These are phyloP conservation scores for Thoracochromis brauschi DNA, from an alignment of 2,113 vertebrate genomes.

Conservation along the genomic window DNA sequence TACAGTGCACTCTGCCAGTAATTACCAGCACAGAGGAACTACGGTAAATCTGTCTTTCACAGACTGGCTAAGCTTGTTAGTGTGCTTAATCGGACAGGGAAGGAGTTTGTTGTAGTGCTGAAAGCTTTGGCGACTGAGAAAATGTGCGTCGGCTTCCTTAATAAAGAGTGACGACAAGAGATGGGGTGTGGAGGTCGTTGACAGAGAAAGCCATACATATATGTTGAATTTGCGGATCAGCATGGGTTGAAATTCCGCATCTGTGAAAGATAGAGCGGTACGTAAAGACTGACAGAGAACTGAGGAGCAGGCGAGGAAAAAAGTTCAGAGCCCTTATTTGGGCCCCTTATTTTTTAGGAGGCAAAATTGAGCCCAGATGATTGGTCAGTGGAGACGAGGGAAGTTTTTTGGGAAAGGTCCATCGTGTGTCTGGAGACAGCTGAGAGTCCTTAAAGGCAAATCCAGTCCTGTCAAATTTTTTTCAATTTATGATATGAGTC, in stretches of 20 bases:
- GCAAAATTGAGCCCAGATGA: not conserved
- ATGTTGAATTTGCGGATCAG: conserved; percentile 10
- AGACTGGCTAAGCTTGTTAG: conserved; percentile 60
- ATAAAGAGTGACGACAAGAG: conserved; percentile 27
- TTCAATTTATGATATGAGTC: not conserved
- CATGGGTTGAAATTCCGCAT: conserved; percentile 28
- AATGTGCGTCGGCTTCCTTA: not conserved
- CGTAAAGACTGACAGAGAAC: not conserved
- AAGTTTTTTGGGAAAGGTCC: not conserved
- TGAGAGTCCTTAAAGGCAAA: not conserved
- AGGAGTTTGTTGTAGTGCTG: conserved; percentile 42
- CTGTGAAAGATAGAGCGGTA: not conserved
- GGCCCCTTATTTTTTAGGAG: not conserved
- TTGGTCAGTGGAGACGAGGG: not conserved
- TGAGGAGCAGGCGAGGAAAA: not conserved
- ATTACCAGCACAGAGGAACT: conserved; percentile 49
- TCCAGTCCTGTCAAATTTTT: not conserved
- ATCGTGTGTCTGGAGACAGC: not conserved
- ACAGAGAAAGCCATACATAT: not conserved
- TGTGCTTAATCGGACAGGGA: conserved; percentile 61
- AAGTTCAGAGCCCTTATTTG: not conserved
- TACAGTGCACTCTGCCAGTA: conserved; percentile 57
- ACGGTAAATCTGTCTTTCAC: conserved; percentile 60
- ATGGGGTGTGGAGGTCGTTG: not conserved
- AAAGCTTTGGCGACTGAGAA: conserved; percentile 32